A percentile compares a stretch with the other conserved stretches of the same genome.
phyloP scores from a whole-genome alignment of 2,888 invertebrate species.

The Machimus rusticus region DNA sequence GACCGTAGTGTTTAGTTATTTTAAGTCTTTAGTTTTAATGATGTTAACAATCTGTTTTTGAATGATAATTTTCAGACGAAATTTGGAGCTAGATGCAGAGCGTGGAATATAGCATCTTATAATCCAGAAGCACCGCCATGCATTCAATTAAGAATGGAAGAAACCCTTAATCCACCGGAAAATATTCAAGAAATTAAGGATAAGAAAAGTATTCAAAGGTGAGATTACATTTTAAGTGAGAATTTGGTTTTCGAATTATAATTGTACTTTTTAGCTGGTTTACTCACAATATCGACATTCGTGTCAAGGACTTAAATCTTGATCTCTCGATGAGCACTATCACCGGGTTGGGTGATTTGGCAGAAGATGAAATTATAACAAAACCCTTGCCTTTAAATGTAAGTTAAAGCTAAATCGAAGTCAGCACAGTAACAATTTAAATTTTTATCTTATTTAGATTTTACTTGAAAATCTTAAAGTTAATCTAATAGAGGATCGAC shows the following conservation, averaged over 20 bases:
- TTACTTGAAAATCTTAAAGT: slow-evolving; percentile 77
- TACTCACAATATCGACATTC: slow-evolving; percentile 68
- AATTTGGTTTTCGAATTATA: background rate
- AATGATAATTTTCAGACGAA: slow-evolving; percentile 70
- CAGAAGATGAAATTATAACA: slow-evolving; percentile 85
- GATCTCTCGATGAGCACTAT: slow-evolving; percentile 83
- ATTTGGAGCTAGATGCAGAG: slow-evolving; percentile 81
- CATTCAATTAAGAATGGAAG: slow-evolving; percentile 70
- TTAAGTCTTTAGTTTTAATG: background rate
- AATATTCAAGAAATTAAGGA: slow-evolving; percentile 54
- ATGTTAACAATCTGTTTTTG: background rate
- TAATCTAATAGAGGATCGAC: slow-evolving; percentile 83
- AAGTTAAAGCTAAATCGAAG: slow-evolving; percentile 49
- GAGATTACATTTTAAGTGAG: background rate
- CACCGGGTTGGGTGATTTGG: slow-evolving; percentile 80
- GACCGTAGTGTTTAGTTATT: background rate
- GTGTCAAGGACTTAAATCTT: slow-evolving; percentile 71
- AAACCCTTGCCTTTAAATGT: slow-evolving; percentile 85
- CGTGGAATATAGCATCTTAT: slow-evolving; percentile 76
- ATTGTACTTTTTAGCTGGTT: slow-evolving; percentile 56
- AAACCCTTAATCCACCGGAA: slow-evolving; percentile 64
- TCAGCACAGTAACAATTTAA: background rate
- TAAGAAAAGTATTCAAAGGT: slow-evolving; percentile 60
- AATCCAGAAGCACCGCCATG: slow-evolving; percentile 66
- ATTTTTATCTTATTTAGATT: slow-evolving; percentile 64